These are phyloP conservation scores for Acleris holmiana DNA, from an alignment of 2,888 invertebrate species.

Conservation along the genomic window DNA sequence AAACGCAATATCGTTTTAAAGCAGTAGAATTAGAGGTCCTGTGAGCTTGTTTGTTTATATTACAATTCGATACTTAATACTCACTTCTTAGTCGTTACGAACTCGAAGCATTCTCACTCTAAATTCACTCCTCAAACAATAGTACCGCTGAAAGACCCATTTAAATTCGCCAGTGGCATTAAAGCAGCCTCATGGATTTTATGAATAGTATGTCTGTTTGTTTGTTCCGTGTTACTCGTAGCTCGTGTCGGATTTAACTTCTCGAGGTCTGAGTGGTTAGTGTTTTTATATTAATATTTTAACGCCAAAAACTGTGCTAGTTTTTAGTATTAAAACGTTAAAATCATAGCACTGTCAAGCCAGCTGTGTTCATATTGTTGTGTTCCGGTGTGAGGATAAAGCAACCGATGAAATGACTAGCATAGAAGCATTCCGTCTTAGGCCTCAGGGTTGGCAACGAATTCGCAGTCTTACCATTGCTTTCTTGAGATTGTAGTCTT, in stretches of 20 bases:
- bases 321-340: not conserved
- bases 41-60: too few species aligned
- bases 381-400: too few species aligned
- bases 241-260: constrained; percentile 38
- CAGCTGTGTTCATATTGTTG: too few species aligned
- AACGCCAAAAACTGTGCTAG: not conserved
- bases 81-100: not conserved
- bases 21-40: too few species aligned
- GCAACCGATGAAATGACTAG: too few species aligned
- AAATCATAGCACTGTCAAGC: too few species aligned
- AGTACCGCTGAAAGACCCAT: constrained; percentile 22
- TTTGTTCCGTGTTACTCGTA: constrained; percentile 1
- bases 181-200: constrained; percentile 44
- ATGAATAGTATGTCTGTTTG: constrained; percentile 46
- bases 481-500: too few species aligned
- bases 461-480: too few species aligned
- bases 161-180: constrained; percentile 42
- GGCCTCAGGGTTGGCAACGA: too few species aligned
- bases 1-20: too few species aligned
- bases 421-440: too few species aligned
- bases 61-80: too few species aligned
- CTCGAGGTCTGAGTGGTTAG: constrained; percentile 36
- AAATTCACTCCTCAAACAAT: constrained; percentile 38
- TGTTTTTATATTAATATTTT: constrained; percentile 33
- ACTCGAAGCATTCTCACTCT: constrained; percentile 1